Evolutionary conservation across 1,140 invertebrate species (phyloP), one percentile per base, ranked within the genome.

Genomic region (Drosophila setifemur): DNA sequence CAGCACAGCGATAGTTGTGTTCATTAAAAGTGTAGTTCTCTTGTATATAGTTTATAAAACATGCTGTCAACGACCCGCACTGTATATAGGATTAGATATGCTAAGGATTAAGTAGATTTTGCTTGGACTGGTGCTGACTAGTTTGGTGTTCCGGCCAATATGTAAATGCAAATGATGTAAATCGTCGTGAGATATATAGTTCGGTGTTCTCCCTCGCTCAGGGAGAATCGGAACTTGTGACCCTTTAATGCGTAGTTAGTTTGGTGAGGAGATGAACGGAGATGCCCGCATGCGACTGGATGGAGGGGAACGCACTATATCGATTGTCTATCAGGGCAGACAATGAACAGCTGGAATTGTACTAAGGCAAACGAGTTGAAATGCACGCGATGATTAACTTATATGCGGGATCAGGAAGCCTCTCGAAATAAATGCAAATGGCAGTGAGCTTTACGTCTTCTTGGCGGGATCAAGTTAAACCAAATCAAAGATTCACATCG

Each of bases 261-360:
- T 63, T 54, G 43, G 29, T 47, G 45, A 49, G 26, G 18, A 39
- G 31, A 57, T 57, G 53, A 35, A 60, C 11, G n/a, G 8, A 31
- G 18, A 39, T 48, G 55, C 18, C 35, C 63, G 31, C 39, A 71
- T 73, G 54, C 63, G 49, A 57, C 44, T 45, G 52, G 43, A 74
- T 86, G 70, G 49, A 74, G 61, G n/a, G 9, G 42, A 9, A 64
- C 82, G 75, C 81, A 89, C 87, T 89, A 85, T 89, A 89, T 89
- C 88, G 60, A 89, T 89, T 88, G 88, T 89, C 88, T 89, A 86
- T 49, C 64, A n/a, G 49, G 66, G 87, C 78, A 89, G 88, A 89
- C 88, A 89, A 89, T 78, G 88, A 89, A 89, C 60, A 88, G 82
- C 71, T 88, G 21, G 40, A 66, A 61, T 75, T 63, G 44, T 72